Base-by-base conservation (phyloP, 2,888 invertebrate genomes). In the Caenorhabditis macrosperma region DNA sequence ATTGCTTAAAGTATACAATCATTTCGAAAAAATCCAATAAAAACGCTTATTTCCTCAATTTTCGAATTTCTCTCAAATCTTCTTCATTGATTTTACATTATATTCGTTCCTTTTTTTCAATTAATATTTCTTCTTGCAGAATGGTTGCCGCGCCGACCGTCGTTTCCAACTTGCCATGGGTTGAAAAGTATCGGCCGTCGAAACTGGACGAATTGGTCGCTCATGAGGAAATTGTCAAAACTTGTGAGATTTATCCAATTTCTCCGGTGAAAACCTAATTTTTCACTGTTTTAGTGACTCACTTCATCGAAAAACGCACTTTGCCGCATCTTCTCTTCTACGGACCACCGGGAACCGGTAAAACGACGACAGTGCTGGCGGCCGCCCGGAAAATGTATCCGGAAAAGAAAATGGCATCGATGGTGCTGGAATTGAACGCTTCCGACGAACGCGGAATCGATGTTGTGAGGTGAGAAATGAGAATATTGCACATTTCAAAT, bases 101-200 rank as follows among this genome's bases (percentile, higher is more conserved):
- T n/a, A n/a, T n/a, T n/a, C n/a, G n/a, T 10, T 1, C 9, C 17
- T 44, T 44, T 55, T 30, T 22, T 4, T n/a, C 26, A 48, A 61
- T 38, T 50, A 26, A 60, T 15, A 28, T 30, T 15, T 52, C 35
- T 28, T 15, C 0, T 24, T 26, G 6, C 57, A 60, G 60, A 64
- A 72, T 72, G 63, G 44, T 55, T 6, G 6, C 63, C 6, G 10
- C 63, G 20, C 30, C 38, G 48, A 3, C 52, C 17, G 71, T 71
- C 4, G 57, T 26, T 7, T 33, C 57, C 15, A 88, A 88, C 82
- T 77, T 90, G 74, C 90, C 90, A 48, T 90, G 97, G 98, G 97
- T 99, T 28, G 99, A 99, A 92, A 99, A 99, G 91, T 99, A 99
- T 92, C 94, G 99, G 24, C 99, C 99, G 6, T 94, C 93, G 55